Percentiles rank a stretch among this genome's conserved stretches.
Evolutionary conservation across 2,888 invertebrate species (phyloP).

Genomic region (Polydrusus pterygomalis): DNA sequence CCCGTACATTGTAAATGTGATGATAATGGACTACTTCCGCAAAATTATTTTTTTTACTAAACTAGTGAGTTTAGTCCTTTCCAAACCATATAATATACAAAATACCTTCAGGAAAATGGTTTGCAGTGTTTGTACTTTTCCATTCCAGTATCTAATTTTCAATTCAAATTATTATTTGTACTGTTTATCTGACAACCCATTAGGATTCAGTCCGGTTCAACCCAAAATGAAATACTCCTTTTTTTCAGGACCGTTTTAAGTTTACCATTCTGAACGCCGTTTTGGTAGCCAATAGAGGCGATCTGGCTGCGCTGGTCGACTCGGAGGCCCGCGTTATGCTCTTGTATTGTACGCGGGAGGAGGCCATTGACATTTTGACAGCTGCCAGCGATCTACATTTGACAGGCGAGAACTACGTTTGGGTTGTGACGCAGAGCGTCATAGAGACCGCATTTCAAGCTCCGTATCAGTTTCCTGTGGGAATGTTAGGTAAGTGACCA

Average conservation of each 20-base stretch:
- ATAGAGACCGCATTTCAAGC: conserved; percentile 87
- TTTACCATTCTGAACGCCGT: conserved; percentile 92
- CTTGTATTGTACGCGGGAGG: conserved; percentile 91
- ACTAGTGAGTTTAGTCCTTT: too few relatives aligned
- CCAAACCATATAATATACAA: too few relatives aligned
- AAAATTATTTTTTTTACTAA: too few relatives aligned
- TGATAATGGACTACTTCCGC: too few relatives aligned
- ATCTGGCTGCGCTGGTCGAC: conserved; percentile 87
- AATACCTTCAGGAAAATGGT: too few relatives aligned
- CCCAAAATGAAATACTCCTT: conserved; percentile 15
- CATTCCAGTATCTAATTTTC: too few relatives aligned
- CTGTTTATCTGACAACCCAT: too few relatives aligned
- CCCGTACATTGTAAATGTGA: too few relatives aligned
- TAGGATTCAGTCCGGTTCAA: neutral
- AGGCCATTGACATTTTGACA: conserved; percentile 88
- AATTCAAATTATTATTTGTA: too few relatives aligned
- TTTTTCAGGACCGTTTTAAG: conserved; percentile 77
- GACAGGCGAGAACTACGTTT: conserved; percentile 94
- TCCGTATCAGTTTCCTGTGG: conserved; percentile 88
- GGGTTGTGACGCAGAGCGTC: conserved; percentile 97
- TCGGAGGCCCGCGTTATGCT: conserved; percentile 95
- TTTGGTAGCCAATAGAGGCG: conserved; percentile 84
- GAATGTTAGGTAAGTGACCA: conserved; percentile 86
- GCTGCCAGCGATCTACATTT: conserved; percentile 85
- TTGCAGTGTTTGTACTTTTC: too few relatives aligned